Conservation (phyloP, 2,113 vertebrate species). For the Passer montanus region DNA sequence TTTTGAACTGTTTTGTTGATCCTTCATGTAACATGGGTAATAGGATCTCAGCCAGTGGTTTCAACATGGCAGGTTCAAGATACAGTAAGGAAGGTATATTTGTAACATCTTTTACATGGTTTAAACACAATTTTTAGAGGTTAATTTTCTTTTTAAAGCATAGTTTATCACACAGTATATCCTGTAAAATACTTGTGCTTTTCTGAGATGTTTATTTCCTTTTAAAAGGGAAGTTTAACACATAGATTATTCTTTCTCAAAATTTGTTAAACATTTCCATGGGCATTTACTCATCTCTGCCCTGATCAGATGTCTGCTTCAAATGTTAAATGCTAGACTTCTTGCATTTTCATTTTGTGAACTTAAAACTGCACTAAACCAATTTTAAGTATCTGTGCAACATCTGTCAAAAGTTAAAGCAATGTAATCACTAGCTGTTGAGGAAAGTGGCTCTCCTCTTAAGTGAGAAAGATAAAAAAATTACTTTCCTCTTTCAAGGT, state of each 20-base stretch:
- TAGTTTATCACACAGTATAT: not conserved
- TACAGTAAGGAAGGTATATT: not conserved
- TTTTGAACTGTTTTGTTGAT: not conserved
- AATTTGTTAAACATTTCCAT: not conserved
- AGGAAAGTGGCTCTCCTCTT: not conserved
- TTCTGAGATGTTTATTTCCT: not conserved
- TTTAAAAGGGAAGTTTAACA: not conserved
- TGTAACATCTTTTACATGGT: not conserved
- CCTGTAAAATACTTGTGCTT: fast-evolving
- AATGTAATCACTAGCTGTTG: not conserved
- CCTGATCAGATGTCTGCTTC: not conserved
- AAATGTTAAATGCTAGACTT: not conserved
- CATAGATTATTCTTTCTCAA: not conserved
- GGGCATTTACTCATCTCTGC: not conserved
- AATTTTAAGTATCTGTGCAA: not conserved
- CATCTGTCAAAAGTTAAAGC: not conserved
- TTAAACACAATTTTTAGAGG: not conserved
- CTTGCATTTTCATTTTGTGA: not conserved
- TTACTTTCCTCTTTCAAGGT: not conserved
- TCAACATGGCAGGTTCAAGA: fast-evolving
- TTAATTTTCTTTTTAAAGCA: not conserved
- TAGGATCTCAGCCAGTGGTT: not conserved
- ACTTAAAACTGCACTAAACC: not conserved
- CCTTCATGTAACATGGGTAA: fast-evolving
- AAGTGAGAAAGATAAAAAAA: not conserved